Evolutionary conservation across 2,113 vertebrate species (phyloP), one percentile per base, ranked within the genome.

Genomic region (Pelodiscus sinensis): DNA sequence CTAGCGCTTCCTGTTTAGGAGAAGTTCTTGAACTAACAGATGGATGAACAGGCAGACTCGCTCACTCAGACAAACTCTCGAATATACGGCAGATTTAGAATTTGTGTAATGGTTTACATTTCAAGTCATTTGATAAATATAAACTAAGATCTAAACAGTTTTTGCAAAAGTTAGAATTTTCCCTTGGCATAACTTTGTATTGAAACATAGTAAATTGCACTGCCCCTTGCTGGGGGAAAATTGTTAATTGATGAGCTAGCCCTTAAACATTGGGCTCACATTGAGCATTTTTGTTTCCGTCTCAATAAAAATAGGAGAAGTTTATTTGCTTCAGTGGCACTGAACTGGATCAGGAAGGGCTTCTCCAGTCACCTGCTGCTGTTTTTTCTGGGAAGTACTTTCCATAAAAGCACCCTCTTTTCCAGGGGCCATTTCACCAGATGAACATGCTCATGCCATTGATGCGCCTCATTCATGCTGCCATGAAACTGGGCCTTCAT

Each of bases 91-190:
- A 44, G 5, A 44, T 38, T 27, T 55, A 73, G 52, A 82, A 51
- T 38, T 85, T 57, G 10, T 22, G 19, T 24, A 81, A 79, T 9
- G 12, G 18, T 13, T 29, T 56, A 57, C 27, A 73, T 50, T 5
- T 25, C 79, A 24, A 73, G 44, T 8, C 12, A 15, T 29, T 65
- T 22, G 51, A 38, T 15, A 19, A 78, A 50, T 14, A 50, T 19
- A 6, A 79, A 73, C 79, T 71, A 82, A 80, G 75, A 92, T 55
- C 44, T 58, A 88, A 92, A 35, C 94, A 95, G 89, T 82, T 96
- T 93, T 91, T 89, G 81, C 83, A 94, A 86, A 96, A 96, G 82
- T 95, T 83, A 89, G 44, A 44, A 44, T 13, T 58, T 38, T 86
- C 60, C 87, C 71, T 10, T 57, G 81, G n/a, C 12, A 50, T 35